Conservation (phyloP, 2,113 vertebrate species). For the Echinops telfairi region DNA sequence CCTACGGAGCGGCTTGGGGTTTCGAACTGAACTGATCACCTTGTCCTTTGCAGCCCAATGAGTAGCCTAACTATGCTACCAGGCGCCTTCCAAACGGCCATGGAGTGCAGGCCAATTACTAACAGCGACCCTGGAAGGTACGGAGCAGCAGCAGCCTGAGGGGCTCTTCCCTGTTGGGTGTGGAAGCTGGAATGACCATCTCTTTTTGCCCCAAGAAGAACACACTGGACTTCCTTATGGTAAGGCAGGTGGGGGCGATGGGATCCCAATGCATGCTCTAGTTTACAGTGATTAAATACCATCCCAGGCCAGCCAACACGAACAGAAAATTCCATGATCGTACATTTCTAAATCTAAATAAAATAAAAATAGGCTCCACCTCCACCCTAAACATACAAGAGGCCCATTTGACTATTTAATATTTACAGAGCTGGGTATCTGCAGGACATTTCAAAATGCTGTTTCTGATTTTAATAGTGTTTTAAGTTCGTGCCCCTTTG, state of each 20-base stretch:
- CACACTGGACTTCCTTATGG: constrained; percentile 38
- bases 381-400: neutral
- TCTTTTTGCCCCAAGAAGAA: constrained; percentile 18
- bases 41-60: too few species aligned
- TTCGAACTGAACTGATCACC: too few species aligned
- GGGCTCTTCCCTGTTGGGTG: neutral
- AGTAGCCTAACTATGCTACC: too few species aligned
- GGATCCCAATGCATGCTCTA: neutral
- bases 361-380: neutral
- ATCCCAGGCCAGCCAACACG: neutral
- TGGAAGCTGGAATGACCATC: neutral
- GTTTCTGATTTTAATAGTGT: constrained; percentile 9
- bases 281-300: neutral
- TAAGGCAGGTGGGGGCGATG: neutral
- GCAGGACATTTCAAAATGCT: neutral
- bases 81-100: neutral
- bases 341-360: neutral
- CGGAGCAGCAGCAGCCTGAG: neutral
- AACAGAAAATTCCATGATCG: constrained; percentile 16
- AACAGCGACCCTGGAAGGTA: neutral
- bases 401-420: neutral
- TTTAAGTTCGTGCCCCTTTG: neutral
- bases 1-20: too few species aligned
- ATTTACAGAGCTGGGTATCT: constrained; percentile 24
- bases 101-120: neutral